phyloP scores from a whole-genome alignment of 2,888 invertebrate species.

The Yponomeuta plumbellus region DNA sequence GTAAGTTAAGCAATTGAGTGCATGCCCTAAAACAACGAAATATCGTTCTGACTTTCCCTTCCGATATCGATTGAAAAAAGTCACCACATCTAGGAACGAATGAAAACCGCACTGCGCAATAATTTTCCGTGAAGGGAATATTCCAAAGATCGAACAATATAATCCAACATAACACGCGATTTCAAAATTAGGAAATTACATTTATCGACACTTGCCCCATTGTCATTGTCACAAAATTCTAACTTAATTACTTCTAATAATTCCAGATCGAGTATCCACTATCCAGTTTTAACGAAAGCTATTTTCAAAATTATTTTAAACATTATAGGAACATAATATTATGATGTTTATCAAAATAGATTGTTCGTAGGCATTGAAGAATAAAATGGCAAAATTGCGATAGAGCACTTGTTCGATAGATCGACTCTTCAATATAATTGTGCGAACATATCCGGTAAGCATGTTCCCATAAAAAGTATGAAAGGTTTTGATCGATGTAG shows the following conservation, averaged over 20 bases:
- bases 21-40: neutral
- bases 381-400: neutral
- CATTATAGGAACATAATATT: too few relatives aligned
- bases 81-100: neutral
- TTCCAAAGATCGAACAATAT: too few relatives aligned
- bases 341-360: too few relatives aligned
- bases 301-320: too few relatives aligned
- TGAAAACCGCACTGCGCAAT: neutral
- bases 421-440: neutral
- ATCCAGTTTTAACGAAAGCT: too few relatives aligned
- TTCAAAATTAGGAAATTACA: too few relatives aligned
- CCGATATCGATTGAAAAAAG: neutral
- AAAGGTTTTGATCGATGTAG: neutral
- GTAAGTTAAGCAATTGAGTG: neutral
- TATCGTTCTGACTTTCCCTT: neutral
- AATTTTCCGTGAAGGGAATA: neutral
- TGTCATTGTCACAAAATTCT: too few relatives aligned
- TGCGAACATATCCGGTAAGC: neutral
- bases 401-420: neutral
- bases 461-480: neutral
- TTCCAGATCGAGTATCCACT: too few relatives aligned
- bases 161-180: too few relatives aligned
- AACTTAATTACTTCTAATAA: too few relatives aligned
- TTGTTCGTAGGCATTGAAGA: too few relatives aligned
- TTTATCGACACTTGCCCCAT: too few relatives aligned